These are phyloP conservation scores for Drosophila paranaensis DNA, from an alignment of 2,888 invertebrate species.

Conservation along the genomic window DNA sequence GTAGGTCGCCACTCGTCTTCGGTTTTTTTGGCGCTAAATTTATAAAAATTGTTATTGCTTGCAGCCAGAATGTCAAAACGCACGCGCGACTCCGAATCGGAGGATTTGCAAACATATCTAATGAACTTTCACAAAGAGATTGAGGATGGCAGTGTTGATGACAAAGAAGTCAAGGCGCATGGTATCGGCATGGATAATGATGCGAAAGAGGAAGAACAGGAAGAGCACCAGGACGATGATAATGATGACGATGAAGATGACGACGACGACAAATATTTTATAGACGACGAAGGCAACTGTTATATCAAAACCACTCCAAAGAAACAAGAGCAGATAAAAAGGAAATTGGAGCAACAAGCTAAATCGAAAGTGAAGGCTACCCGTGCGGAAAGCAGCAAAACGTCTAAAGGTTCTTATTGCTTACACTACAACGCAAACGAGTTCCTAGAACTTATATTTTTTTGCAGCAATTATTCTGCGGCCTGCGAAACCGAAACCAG, in stretches of 20 bases:
- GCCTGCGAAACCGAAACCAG: slow-evolving; percentile 50
- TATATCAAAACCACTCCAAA: slow-evolving; percentile 91
- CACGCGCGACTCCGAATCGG: slow-evolving; percentile 53
- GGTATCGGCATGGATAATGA: slow-evolving; percentile 82
- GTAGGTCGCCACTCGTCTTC: slow-evolving; percentile 63
- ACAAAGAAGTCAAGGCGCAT: slow-evolving; percentile 37
- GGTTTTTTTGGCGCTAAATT: slow-evolving; percentile 43
- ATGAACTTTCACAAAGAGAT: slow-evolving; percentile 94
- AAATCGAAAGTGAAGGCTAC: slow-evolving; percentile 1
- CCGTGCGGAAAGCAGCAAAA: slow-evolving; percentile 23
- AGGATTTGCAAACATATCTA: slow-evolving; percentile 90
- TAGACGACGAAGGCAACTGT: slow-evolving; percentile 91
- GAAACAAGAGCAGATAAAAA: slow-evolving; percentile 48
- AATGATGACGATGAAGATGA: slow-evolving; percentile 87
- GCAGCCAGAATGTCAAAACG: slow-evolving; percentile 50
- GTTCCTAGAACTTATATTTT: neutral
- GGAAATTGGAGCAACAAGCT: slow-evolving; percentile 39
- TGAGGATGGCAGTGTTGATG: slow-evolving; percentile 85
- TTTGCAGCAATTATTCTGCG: slow-evolving; percentile 58
- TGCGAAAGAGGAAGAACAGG: slow-evolving; percentile 60
- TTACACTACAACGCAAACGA: neutral
- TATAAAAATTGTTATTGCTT: slow-evolving; percentile 23
- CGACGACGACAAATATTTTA: slow-evolving; percentile 90
- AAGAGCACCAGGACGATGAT: slow-evolving; percentile 69
- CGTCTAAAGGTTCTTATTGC: slow-evolving; percentile 42